phyloP scores from a whole-genome alignment of 2,888 invertebrate species.

The Oscheius sp. region DNA sequence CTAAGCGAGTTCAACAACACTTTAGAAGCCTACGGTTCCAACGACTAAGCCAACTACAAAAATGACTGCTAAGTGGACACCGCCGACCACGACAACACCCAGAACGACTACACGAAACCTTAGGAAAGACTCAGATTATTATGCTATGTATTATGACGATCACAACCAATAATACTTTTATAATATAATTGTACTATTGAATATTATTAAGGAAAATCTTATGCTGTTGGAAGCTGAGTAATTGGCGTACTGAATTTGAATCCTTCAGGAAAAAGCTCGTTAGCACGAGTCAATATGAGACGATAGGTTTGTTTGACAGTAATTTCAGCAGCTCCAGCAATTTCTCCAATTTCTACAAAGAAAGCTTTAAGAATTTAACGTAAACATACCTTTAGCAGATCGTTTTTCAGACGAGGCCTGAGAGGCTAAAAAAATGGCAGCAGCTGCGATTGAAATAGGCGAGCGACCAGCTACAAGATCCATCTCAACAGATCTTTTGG shows the following conservation, averaged over 20 bases:
- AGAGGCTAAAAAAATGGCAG: conserved; percentile 88
- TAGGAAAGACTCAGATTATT: conserved; percentile 65
- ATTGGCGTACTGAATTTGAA: neutral
- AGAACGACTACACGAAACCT: conserved; percentile 55
- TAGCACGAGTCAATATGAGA: conserved; percentile 84
- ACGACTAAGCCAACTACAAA: conserved; percentile 20
- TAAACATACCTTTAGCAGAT: conserved; percentile 84
- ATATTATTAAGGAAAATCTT: neutral
- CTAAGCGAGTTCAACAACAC: conserved; percentile 22
- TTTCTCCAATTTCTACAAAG: conserved; percentile 87
- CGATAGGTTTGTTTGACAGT: conserved; percentile 96
- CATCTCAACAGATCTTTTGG: conserved; percentile 93
- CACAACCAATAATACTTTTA: conserved; percentile 3
- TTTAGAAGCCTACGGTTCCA: neutral
- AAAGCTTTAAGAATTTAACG: neutral
- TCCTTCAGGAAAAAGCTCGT: neutral
- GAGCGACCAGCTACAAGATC: conserved; percentile 87
- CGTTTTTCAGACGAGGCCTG: conserved; percentile 92
- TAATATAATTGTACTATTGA: neutral
- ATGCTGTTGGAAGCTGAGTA: neutral
- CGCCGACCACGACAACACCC: conserved; percentile 32
- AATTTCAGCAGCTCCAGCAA: conserved; percentile 96
- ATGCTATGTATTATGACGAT: conserved; percentile 68
- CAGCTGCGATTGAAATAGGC: conserved; percentile 97
- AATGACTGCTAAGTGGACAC: conserved; percentile 25